These are phyloP conservation scores for Pachyseris speciosa DNA, from an alignment of 64 coral and sea anemone genomes.

Conservation along the genomic window DNA sequence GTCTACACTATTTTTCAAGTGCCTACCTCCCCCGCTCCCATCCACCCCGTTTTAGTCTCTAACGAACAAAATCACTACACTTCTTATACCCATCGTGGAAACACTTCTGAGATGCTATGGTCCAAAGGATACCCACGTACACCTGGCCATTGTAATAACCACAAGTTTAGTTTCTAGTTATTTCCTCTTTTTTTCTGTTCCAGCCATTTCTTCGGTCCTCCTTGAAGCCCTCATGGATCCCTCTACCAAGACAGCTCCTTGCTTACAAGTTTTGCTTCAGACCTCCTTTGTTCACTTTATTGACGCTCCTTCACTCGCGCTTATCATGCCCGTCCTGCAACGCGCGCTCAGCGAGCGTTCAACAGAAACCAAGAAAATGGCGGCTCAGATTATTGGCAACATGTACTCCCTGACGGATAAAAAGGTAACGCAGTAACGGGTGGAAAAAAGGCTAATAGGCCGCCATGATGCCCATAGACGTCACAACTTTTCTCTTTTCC, in stretches of 20 bases:
- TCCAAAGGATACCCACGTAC: too few species aligned
- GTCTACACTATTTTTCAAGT: too few species aligned
- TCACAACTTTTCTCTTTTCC: too few species aligned
- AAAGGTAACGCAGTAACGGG: conserved; percentile 60
- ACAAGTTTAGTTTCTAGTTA: neutral
- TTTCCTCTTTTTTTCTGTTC: neutral
- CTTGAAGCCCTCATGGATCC: conserved; percentile 96
- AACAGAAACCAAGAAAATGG: conserved; percentile 98
- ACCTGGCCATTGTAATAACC: too few species aligned
- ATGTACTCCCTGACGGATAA: conserved; percentile 98
- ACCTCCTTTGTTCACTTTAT: conserved; percentile 99
- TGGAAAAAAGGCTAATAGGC: too few species aligned
- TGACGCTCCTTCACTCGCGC: conserved; percentile 92
- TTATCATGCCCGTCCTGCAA: conserved; percentile 98
- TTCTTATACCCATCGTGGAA: too few species aligned
- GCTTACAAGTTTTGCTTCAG: conserved; percentile 83
- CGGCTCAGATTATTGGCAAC: conserved; percentile 95
- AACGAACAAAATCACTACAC: too few species aligned
- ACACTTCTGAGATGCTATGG: too few species aligned
- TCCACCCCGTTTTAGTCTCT: too few species aligned
- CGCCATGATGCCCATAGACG: too few species aligned
- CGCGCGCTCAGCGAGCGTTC: conserved; percentile 85
- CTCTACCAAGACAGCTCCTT: conserved; percentile 84
- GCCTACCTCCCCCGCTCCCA: too few species aligned
- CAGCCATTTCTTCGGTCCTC: conserved; percentile 93